phyloP scores from a whole-genome alignment of 2,797 vertebrate genomes.

The Alosa sapidissima region DNA sequence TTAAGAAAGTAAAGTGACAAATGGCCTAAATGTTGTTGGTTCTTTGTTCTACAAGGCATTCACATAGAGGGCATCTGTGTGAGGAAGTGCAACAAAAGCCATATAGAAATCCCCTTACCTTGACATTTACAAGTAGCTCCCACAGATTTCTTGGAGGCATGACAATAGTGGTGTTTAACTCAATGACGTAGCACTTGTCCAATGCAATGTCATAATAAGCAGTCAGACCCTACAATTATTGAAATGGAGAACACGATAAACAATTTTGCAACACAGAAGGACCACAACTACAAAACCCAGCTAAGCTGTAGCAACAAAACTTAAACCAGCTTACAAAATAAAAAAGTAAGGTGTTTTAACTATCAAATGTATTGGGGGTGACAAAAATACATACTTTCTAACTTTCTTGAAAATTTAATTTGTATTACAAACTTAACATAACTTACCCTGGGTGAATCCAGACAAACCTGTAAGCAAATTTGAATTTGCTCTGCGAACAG shows the following conservation, averaged over 20 bases:
- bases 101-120: conserved; percentile 71
- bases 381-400: background rate
- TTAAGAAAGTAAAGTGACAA: background rate
- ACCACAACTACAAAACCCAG: background rate
- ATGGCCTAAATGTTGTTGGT: background rate
- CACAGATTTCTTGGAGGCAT: conserved; percentile 91
- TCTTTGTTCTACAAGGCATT: background rate
- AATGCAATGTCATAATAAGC: conserved; percentile 89
- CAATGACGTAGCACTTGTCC: conserved; percentile 93
- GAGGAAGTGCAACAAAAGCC: background rate
- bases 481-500: no score
- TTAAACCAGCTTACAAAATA: background rate
- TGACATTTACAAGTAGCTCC: conserved; percentile 90
- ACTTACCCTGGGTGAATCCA: no score
- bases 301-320: no score
- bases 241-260: background rate
- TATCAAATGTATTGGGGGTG: background rate
- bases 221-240: conserved; percentile 81
- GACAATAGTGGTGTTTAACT: conserved; percentile 90
- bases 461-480: no score
- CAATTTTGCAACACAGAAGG: conserved; percentile 7
- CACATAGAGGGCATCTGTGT: background rate
- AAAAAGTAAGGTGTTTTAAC: background rate
- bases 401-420: background rate
- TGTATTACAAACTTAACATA: no score